These are phyloP conservation scores for Plectropomus leopardus DNA, from an alignment of 2,113 vertebrate species.

Conservation along the genomic window DNA sequence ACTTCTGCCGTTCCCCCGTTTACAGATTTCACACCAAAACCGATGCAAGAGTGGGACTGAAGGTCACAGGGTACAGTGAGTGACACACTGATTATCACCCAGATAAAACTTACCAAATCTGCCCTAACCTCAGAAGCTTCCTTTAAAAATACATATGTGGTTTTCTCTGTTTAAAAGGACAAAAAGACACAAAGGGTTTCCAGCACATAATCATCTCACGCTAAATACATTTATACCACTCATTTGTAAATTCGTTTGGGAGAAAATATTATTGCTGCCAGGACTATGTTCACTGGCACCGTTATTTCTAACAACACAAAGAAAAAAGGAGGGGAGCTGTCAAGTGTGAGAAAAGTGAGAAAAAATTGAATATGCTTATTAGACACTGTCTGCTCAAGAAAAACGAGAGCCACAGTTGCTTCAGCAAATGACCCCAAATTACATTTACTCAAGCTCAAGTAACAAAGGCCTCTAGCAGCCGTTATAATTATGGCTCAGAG, in stretches of 20 bases:
- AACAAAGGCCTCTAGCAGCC: background rate
- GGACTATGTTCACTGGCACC: background rate
- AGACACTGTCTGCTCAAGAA: background rate
- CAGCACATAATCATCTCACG: background rate
- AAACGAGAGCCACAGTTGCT: background rate
- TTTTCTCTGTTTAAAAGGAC: background rate
- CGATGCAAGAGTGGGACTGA: background rate
- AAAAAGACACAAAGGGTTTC: background rate
- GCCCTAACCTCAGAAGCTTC: background rate
- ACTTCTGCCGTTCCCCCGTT: background rate
- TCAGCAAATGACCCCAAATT: background rate
- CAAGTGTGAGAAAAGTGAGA: background rate
- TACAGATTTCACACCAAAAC: background rate
- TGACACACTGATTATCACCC: background rate
- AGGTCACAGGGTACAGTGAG: background rate
- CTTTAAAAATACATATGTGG: background rate
- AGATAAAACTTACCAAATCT: background rate
- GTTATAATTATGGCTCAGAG: background rate
- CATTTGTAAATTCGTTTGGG: background rate
- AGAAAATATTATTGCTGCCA: background rate
- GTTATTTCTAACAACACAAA: background rate
- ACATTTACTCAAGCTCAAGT: background rate
- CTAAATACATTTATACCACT: background rate
- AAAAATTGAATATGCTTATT: background rate
- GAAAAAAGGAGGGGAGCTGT: background rate